Evolutionary conservation across 1,140 invertebrate genomes (phyloP).

Genomic region (Leptinotarsa texana): DNA sequence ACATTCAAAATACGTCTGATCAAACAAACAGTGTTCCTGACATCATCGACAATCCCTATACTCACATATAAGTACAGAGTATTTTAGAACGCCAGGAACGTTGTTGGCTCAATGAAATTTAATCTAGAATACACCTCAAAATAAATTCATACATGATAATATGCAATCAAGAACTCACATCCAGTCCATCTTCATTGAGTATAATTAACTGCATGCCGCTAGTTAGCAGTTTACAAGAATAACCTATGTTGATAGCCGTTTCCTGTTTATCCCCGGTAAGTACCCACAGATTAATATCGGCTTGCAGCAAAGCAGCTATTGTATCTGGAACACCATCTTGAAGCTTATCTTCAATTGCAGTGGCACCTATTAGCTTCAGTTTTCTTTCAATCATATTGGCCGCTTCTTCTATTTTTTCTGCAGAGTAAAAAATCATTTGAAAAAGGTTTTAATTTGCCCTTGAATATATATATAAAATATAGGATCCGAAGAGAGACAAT

Average conservation of each 20-base stretch:
- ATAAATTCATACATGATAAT: too few species aligned
- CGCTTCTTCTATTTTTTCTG: constrained; percentile 77
- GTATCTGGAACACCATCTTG: constrained; percentile 91
- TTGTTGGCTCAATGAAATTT: too few species aligned
- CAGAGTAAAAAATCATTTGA: constrained; percentile 18
- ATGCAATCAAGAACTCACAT: constrained; percentile 66
- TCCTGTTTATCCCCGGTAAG: constrained; percentile 99
- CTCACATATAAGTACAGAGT: too few species aligned
- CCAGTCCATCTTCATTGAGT: constrained; percentile 90
- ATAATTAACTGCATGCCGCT: constrained; percentile 87
- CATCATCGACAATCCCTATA: too few species aligned
- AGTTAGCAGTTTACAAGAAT: constrained; percentile 88
- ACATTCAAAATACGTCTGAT: too few species aligned
- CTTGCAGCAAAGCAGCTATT: constrained; percentile 84
- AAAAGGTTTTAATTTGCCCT: too few species aligned
- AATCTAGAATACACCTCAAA: too few species aligned
- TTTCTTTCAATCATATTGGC: constrained; percentile 85
- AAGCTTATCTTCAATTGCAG: constrained; percentile 95
- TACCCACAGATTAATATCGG: constrained; percentile 95
- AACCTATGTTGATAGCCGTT: constrained; percentile 98
- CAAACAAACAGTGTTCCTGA: too few species aligned
- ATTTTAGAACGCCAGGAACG: too few species aligned
- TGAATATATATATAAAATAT: too few species aligned
- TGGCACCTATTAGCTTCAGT: constrained; percentile 83
- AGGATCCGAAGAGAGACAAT: too few species aligned